phyloP scores from a whole-genome alignment of 2,113 vertebrate species.

The Brachirus orientalis region DNA sequence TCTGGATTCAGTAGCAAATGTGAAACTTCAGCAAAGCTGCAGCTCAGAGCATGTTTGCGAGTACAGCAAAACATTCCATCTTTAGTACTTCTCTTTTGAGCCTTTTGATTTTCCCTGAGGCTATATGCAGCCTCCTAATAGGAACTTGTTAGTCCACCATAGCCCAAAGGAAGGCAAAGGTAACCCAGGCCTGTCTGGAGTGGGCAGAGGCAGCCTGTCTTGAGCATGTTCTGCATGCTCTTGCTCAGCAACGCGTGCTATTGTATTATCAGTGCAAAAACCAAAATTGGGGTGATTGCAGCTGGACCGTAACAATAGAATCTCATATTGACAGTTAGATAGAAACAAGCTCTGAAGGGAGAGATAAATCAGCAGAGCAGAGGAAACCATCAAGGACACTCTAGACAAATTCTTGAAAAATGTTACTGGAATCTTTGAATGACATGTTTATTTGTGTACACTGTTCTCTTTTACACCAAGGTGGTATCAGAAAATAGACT shows the following conservation, averaged over 20 bases:
- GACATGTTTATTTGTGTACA: neutral
- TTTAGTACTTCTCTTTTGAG: conserved; percentile 13
- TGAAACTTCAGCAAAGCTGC: conserved; percentile 34
- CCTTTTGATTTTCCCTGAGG: conserved; percentile 53
- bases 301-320: neutral
- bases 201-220: conserved; percentile 16
- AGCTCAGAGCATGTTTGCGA: conserved; percentile 30
- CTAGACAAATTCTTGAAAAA: neutral
- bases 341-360: neutral
- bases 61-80: conserved; percentile 50
- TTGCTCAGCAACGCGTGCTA: neutral
- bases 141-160: conserved; percentile 80
- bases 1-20: conserved; percentile 35
- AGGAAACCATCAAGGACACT: neutral
- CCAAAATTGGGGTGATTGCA: neutral
- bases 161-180: conserved; percentile 44
- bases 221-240: conserved; percentile 17
- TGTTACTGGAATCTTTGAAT: neutral
- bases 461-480: neutral
- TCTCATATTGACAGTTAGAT: neutral
- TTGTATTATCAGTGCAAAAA: conserved; percentile 11
- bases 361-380: neutral
- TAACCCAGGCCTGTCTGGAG: conserved; percentile 21
- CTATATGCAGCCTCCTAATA: conserved; percentile 66
- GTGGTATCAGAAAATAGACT: neutral